Evolutionary conservation across 2,888 invertebrate species (phyloP).

Genomic region (Linhomoeus sp.): DNA sequence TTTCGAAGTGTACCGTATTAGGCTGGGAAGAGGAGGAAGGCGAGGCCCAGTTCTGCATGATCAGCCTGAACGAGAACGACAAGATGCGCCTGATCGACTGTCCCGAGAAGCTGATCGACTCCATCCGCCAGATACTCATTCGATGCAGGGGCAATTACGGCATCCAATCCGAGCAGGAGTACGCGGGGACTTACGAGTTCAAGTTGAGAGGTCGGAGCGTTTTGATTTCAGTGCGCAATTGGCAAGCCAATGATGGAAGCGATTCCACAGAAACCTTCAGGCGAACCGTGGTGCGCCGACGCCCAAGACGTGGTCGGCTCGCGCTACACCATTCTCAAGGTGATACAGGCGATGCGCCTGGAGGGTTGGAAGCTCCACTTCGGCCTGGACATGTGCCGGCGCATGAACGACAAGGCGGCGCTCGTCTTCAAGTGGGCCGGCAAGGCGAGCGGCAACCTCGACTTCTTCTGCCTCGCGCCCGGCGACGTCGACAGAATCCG

Average conservation of each 20-base stretch:
- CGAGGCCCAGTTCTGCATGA: background rate
- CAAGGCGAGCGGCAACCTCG: no score
- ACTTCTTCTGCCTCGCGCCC: conserved; percentile 1
- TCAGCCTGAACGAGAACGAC: conserved; percentile 1
- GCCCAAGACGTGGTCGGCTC: background rate
- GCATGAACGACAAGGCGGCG: conserved; percentile 4
- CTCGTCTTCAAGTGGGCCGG: background rate
- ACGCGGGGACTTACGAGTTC: background rate
- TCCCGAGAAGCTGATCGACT: background rate
- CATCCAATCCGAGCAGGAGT: background rate
- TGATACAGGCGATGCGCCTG: conserved; percentile 1
- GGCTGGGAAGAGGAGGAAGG: background rate
- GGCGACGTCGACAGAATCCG: conserved; percentile 1
- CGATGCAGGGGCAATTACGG: background rate
- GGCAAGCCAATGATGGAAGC: background rate
- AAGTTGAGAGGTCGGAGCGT: background rate
- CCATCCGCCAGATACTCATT: background rate
- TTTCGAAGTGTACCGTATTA: no score
- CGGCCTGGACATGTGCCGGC: conserved; percentile 3
- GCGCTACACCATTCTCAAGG: background rate
- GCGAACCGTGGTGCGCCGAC: conserved; percentile 3
- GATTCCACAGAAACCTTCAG: background rate
- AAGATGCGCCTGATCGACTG: background rate
- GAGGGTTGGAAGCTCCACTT: background rate
- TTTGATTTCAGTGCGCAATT: background rate